Conservation (phyloP, 2,888 invertebrate species). For the Lasioglossum oenotherae region DNA sequence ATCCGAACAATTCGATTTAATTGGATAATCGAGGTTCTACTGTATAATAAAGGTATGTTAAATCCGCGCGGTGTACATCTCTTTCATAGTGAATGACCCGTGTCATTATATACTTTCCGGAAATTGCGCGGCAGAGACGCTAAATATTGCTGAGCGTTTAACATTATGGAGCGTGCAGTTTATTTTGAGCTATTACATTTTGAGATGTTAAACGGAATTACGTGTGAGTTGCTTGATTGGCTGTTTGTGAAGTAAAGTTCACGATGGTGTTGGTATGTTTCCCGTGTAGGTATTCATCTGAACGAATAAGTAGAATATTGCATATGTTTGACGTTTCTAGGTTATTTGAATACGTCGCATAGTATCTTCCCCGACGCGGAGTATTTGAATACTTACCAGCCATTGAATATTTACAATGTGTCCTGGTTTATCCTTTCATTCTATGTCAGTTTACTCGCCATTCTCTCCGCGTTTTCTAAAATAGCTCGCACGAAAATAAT, state of each 20-base stretch:
- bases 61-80: not conserved
- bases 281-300: not conserved
- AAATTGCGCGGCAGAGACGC: not conserved
- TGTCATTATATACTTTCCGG: not conserved
- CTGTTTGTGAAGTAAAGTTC: conserved; percentile 9
- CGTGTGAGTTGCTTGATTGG: not conserved
- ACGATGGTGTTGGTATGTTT: not conserved
- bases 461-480: not conserved
- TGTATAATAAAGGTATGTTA: not conserved
- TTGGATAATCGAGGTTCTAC: too few species aligned
- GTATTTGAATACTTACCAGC: conserved; percentile 1
- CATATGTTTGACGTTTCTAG: not conserved
- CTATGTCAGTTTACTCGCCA: not conserved
- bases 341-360: conserved; percentile 2
- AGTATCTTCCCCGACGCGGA: not conserved
- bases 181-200: not conserved
- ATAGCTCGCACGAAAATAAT: not conserved
- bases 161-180: not conserved
- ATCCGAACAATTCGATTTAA: too few species aligned
- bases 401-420: conserved; percentile 2
- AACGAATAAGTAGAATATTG: conserved; percentile 11
- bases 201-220: not conserved
- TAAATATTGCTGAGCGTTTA: not conserved
- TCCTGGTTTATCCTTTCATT: conserved; percentile 3
- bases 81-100: not conserved